A percentile compares a stretch with the other conserved stretches of the same genome.
Evolutionary conservation across 1,140 invertebrate species (phyloP).

Genomic region (Pseudobourletiella spinata): DNA sequence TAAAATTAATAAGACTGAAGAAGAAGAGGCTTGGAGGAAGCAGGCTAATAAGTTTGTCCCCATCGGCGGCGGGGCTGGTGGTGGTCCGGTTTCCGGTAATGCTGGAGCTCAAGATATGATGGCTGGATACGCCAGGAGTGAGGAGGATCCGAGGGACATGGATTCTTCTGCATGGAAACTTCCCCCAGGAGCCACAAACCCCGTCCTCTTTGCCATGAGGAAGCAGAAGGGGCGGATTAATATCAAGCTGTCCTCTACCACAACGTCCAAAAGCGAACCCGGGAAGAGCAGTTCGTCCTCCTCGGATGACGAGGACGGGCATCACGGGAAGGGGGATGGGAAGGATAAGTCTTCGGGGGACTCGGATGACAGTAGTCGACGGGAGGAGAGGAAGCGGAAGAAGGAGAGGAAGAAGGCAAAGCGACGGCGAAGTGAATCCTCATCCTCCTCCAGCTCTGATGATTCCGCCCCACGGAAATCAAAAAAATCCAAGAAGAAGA

Average conservation of each 20-base stretch:
- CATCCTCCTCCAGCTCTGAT: conserved; percentile 16
- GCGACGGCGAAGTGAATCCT: conserved; percentile 22
- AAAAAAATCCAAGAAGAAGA: conserved; percentile 25
- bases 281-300: conserved; percentile 17
- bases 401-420: conserved; percentile 32
- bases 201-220: conserved; percentile 12
- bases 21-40: conserved; percentile 22
- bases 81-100: not conserved
- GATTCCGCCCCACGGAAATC: conserved; percentile 4
- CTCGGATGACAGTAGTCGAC: conserved; percentile 8
- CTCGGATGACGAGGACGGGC: conserved; percentile 19
- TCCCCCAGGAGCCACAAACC: not conserved
- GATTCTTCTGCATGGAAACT: not conserved
- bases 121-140: not conserved
- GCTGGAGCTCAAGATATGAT: not conserved
- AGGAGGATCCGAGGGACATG: not conserved
- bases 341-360: conserved; percentile 17
- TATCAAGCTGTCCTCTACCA: conserved; percentile 29
- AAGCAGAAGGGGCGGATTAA: conserved; percentile 32
- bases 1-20: conserved; percentile 9
- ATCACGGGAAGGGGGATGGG: not conserved
- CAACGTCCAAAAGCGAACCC: conserved; percentile 21
- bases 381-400: conserved; percentile 27
- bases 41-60: conserved; percentile 26
- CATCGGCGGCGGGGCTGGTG: conserved; percentile 2